A percentile compares a stretch with the other conserved stretches of the same genome.
Evolutionary conservation across 2,888 invertebrate species (phyloP).

Genomic region (Papilio elwesi): DNA sequence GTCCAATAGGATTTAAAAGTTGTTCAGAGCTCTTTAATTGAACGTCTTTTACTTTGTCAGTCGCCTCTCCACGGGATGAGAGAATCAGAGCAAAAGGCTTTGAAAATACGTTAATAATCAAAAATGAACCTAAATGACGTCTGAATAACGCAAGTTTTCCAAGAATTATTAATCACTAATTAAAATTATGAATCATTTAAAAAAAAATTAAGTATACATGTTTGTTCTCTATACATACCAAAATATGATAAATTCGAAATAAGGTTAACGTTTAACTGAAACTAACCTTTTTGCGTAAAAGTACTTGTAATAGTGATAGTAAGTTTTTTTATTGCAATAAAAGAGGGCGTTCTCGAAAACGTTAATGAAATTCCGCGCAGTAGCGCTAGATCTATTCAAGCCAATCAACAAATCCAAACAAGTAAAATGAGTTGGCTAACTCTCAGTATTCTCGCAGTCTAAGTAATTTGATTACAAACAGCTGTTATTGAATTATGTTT

Average conservation of each 20-base stretch:
- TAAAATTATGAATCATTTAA: too few relatives aligned
- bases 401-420: conserved; percentile 20
- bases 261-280: neutral
- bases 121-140: too few relatives aligned
- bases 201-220: too few relatives aligned
- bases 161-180: too few relatives aligned
- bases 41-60: too few relatives aligned
- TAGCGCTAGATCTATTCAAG: conserved; percentile 11
- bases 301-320: neutral
- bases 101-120: too few relatives aligned
- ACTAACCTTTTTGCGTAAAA: conserved; percentile 9
- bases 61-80: too few relatives aligned
- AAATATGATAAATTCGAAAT: neutral
- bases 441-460: neutral
- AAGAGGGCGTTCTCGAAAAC: conserved; percentile 15
- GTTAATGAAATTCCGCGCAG: conserved; percentile 29
- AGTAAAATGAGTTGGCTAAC: conserved; percentile 16
- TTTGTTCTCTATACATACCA: too few relatives aligned
- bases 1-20: too few relatives aligned
- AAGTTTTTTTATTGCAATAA: conserved; percentile 12
- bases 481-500: neutral
- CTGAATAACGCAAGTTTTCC: too few relatives aligned
- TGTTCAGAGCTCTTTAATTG: too few relatives aligned
- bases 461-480: neutral
- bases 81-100: too few relatives aligned